These are phyloP conservation scores for Pyrocephalus nanus DNA, from an alignment of 2,797 vertebrate species.

Conservation along the genomic window DNA sequence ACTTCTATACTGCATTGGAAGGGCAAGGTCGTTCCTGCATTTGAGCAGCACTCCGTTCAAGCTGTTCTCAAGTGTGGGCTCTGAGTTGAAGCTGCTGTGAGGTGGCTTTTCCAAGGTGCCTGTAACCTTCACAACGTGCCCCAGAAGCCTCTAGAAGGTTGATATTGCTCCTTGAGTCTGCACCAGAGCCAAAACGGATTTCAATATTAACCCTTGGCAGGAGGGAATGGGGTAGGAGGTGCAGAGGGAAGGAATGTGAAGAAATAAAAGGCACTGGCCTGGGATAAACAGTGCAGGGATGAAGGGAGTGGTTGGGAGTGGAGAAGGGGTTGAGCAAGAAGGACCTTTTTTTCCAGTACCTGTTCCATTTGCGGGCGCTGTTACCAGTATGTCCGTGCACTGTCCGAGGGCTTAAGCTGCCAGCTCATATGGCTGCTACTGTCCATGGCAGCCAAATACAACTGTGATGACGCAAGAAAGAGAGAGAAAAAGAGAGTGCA, in stretches of 20 bases:
- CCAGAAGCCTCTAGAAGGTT: constrained; percentile 8
- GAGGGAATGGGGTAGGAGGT: constrained; percentile 61
- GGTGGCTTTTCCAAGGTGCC: not conserved
- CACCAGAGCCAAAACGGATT: constrained; percentile 29
- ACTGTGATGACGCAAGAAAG: constrained; percentile 86
- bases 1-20: not conserved
- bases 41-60: not conserved
- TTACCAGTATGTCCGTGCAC: constrained; percentile 94
- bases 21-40: not conserved
- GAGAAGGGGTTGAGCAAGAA: constrained; percentile 68
- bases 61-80: not conserved
- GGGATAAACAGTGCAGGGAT: constrained; percentile 72
- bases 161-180: constrained; percentile 6
- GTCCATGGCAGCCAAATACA: constrained; percentile 95
- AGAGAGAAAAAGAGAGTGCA: constrained; percentile 87
- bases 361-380: constrained; percentile 88
- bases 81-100: not conserved
- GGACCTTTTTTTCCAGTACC: constrained; percentile 87
- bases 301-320: constrained; percentile 57
- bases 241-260: constrained; percentile 68
- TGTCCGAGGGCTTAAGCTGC: constrained; percentile 97
- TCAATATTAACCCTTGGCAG: constrained; percentile 32
- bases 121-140: not conserved
- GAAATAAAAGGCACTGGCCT: constrained; percentile 67
- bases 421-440: constrained; percentile 93